These are phyloP conservation scores for Pangasius mekongensis DNA, from an alignment of 2,797 vertebrate species.

Conservation along the genomic window DNA sequence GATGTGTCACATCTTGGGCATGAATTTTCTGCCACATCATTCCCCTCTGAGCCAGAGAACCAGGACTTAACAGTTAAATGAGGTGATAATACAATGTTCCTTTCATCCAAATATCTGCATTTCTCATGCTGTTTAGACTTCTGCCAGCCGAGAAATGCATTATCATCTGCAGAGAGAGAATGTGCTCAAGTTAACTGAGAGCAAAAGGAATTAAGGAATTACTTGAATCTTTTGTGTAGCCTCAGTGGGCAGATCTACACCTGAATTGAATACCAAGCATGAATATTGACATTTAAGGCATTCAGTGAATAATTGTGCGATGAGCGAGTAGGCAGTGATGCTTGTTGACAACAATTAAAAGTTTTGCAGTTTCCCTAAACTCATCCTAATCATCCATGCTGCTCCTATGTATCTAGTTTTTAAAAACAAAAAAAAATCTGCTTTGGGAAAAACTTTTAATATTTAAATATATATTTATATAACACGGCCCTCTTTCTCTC, in stretches of 20 bases:
- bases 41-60: slow-evolving; percentile 17
- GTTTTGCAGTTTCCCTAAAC: slow-evolving; percentile 7
- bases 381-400: not conserved
- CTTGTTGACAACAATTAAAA: slow-evolving; percentile 20
- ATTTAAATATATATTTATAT: not conserved
- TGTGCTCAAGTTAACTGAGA: slow-evolving; percentile 40
- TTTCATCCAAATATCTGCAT: slow-evolving; percentile 55
- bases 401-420: not conserved
- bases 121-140: slow-evolving; percentile 55
- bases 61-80: slow-evolving; percentile 47
- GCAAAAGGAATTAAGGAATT: slow-evolving; percentile 45
- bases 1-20: slow-evolving; percentile 14
- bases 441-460: not conserved
- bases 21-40: not conserved
- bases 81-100: slow-evolving; percentile 53
- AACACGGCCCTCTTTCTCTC: not conserved
- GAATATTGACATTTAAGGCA: slow-evolving; percentile 44
- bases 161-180: slow-evolving; percentile 50
- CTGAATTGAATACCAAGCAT: slow-evolving; percentile 35
- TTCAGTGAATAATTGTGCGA: slow-evolving; percentile 30
- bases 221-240: slow-evolving; percentile 30
- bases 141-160: slow-evolving; percentile 45
- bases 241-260: slow-evolving; percentile 42
- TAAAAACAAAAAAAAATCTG: not conserved
- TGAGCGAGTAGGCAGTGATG: slow-evolving; percentile 10